These are phyloP conservation scores for Campopleginae sp. DNA, from an alignment of 2,888 invertebrate genomes.

Conservation along the genomic window DNA sequence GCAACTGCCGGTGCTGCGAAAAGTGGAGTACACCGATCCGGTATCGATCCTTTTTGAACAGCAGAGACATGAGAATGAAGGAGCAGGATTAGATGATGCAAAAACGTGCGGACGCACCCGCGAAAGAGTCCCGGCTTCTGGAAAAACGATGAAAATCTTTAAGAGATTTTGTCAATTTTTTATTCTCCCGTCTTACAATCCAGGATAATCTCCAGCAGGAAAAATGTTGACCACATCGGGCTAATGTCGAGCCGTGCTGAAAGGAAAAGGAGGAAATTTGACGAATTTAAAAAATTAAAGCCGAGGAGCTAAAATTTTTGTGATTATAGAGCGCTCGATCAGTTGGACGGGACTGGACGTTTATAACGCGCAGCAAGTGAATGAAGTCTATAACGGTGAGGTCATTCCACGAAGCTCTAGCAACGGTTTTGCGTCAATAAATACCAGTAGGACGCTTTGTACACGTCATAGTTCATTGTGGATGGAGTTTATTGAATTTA, in stretches of 20 bases:
- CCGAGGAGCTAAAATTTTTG: background rate
- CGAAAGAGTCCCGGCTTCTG: conserved; percentile 36
- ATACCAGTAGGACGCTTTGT: conserved; percentile 1
- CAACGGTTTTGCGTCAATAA: conserved; percentile 33
- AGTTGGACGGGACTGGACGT: too few species aligned
- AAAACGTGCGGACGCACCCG: conserved; percentile 49
- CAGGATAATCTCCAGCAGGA: background rate
- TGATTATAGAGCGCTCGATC: background rate
- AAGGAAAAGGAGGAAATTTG: background rate
- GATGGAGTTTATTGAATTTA: background rate
- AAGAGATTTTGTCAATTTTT: conserved; percentile 44
- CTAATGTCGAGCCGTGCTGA: background rate
- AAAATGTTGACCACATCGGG: background rate
- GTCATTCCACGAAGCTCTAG: background rate
- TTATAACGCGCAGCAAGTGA: too few species aligned
- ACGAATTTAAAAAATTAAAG: background rate
- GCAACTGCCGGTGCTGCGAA: conserved; percentile 23
- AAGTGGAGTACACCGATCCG: conserved; percentile 60
- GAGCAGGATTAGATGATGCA: conserved; percentile 51
- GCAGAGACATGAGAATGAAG: conserved; percentile 50
- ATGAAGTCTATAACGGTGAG: conserved; percentile 5
- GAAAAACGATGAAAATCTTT: conserved; percentile 48
- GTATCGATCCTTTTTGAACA: conserved; percentile 60
- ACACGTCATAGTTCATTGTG: conserved; percentile 34
- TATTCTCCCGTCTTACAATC: conserved; percentile 30